Percentiles rank a stretch among this genome's conserved stretches.
These are phyloP conservation scores for Mya arenaria DNA, from an alignment of 1,140 invertebrate genomes.

Conservation along the genomic window DNA sequence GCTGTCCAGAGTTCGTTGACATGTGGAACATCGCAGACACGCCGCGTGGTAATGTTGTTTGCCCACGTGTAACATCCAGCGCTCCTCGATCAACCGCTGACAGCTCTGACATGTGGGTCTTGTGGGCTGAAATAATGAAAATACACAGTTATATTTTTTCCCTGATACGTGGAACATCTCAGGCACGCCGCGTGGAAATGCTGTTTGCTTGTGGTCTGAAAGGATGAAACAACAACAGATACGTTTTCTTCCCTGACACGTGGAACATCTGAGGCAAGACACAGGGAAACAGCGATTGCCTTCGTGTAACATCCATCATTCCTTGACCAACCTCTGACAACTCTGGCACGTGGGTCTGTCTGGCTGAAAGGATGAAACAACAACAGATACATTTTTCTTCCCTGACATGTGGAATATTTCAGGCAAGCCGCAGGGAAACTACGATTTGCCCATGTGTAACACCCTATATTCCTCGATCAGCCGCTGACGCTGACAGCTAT, in stretches of 20 bases:
- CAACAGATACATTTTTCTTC: no score
- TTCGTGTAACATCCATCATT: conserved; percentile 12
- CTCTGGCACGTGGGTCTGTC: conserved; percentile 2
- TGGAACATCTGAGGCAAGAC: conserved; percentile 37
- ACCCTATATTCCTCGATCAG: conserved; percentile 21
- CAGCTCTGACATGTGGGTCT: conserved; percentile 24
- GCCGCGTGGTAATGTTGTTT: conserved; percentile 24
- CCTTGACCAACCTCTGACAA: conserved; percentile 3
- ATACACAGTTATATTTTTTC: no score
- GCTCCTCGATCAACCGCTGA: neutral
- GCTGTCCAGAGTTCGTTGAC: conserved; percentile 27
- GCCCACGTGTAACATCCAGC: conserved; percentile 17
- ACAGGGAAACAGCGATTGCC: conserved; percentile 27
- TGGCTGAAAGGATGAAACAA: neutral
- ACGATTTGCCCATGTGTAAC: neutral
- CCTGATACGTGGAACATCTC: conserved; percentile 19
- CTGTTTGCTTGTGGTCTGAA: neutral
- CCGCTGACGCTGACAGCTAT: conserved; percentile 3
- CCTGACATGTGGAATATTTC: conserved; percentile 15
- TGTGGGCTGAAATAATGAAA: neutral
- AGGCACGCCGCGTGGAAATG: conserved; percentile 40
- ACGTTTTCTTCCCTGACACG: conserved; percentile 30
- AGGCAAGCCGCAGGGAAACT: conserved; percentile 41
- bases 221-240: no score
- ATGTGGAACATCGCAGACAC: conserved; percentile 32